phyloP scores from a whole-genome alignment of 2,113 vertebrate species.

The Calcarius ornatus region DNA sequence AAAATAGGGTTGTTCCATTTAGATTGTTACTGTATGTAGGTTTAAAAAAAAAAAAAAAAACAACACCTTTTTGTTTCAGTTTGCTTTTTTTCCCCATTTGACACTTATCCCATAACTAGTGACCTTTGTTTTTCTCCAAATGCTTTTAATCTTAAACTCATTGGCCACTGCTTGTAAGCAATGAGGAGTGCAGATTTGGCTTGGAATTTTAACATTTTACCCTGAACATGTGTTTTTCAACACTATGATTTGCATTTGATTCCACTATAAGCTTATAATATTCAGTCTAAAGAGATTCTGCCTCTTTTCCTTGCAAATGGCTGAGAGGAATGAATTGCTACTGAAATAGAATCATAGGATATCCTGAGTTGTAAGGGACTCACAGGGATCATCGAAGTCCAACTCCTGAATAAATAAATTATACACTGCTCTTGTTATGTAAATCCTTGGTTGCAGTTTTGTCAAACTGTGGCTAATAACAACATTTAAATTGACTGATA shows the following conservation, averaged over 20 bases:
- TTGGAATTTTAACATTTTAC: neutral
- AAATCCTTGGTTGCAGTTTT: constrained; percentile 66
- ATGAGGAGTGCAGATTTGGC: neutral
- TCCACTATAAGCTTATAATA: neutral
- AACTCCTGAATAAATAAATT: neutral
- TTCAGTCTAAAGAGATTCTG: neutral
- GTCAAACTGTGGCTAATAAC: constrained; percentile 57
- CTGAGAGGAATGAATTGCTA: neutral
- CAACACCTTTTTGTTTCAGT: neutral
- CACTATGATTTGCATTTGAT: neutral
- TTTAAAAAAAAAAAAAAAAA: neutral
- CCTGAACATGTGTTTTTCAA: neutral
- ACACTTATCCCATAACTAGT: neutral
- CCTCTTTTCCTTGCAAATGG: neutral
- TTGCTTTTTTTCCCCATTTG: neutral
- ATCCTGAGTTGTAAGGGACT: neutral
- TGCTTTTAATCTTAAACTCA: neutral
- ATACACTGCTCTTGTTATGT: constrained; percentile 49
- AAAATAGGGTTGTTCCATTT: neutral
- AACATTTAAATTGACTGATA: constrained; percentile 54
- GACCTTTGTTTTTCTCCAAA: neutral
- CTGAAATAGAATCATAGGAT: neutral
- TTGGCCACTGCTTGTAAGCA: neutral
- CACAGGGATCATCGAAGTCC: neutral
- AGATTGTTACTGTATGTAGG: neutral